phyloP scores from a whole-genome alignment of 2,797 vertebrate species.

The Somateria mollissima region DNA sequence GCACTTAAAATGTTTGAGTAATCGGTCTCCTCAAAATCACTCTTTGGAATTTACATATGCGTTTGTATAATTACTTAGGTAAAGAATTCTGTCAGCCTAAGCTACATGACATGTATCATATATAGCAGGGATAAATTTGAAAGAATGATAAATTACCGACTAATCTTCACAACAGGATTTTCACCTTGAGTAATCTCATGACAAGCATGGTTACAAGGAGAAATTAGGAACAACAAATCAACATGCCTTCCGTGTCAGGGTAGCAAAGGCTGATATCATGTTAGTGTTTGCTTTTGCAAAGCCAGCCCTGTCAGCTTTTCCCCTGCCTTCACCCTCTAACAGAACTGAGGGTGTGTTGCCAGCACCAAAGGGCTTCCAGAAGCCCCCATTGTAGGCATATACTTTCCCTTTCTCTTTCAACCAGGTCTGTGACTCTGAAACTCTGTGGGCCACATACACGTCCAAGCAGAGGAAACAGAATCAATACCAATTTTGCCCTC shows the following conservation, averaged over 20 bases:
- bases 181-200: neutral
- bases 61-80: conserved; percentile 9
- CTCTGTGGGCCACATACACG: neutral
- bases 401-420: neutral
- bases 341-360: neutral
- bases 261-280: neutral
- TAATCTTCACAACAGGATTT: neutral
- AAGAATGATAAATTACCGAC: neutral
- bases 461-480: neutral
- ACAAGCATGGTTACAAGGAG: neutral
- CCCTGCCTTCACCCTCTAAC: neutral
- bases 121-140: neutral
- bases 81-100: neutral
- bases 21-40: neutral
- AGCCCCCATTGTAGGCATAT: rapidly evolving
- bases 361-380: neutral
- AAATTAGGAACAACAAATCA: neutral
- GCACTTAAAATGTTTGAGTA: neutral
- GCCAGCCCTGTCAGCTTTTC: neutral
- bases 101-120: neutral
- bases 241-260: neutral
- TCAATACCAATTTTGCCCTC: rapidly evolving
- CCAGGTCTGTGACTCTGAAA: neutral
- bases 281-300: neutral
- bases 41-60: neutral